phyloP scores from a whole-genome alignment of 2,113 vertebrate species.

The Mola mola region DNA sequence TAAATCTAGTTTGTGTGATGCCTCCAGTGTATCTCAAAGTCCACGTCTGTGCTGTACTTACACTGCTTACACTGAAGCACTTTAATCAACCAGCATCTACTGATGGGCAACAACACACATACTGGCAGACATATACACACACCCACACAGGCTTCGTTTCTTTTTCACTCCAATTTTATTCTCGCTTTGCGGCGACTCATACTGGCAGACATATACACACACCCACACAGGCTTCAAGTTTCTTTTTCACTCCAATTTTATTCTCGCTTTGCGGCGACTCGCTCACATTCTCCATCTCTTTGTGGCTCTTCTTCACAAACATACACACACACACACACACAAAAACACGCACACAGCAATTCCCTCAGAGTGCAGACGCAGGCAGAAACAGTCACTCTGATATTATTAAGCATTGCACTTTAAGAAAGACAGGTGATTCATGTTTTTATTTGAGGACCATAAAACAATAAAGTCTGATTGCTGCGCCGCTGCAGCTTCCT shows the following conservation, averaged over 20 bases:
- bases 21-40: slow-evolving; percentile 11
- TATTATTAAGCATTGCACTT: slow-evolving; percentile 74
- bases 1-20: slow-evolving; percentile 60
- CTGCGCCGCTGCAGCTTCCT: slow-evolving; percentile 44
- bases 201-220: too few species aligned
- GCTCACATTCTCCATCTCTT: slow-evolving; percentile 3
- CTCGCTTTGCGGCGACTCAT: slow-evolving; percentile 8
- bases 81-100: slow-evolving; percentile 72
- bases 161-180: slow-evolving; percentile 28
- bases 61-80: slow-evolving; percentile 35
- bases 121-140: slow-evolving; percentile 21
- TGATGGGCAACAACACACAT: slow-evolving; percentile 40
- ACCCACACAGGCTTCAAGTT: slow-evolving; percentile 20
- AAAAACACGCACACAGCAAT: slow-evolving; percentile 10
- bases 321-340: slow-evolving; percentile 11
- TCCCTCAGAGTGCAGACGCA: slow-evolving; percentile 60
- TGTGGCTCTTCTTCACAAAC: slow-evolving; percentile 17
- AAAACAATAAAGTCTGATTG: slow-evolving; percentile 78
- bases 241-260: slow-evolving; percentile 23
- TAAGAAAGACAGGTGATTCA: slow-evolving; percentile 71
- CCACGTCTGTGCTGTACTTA: slow-evolving; percentile 1
- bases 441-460: slow-evolving; percentile 80
- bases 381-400: slow-evolving; percentile 65
- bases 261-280: slow-evolving; percentile 15
- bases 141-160: not conserved